Percentiles rank a stretch among this genome's conserved stretches.
These are phyloP conservation scores for Stichodactyla helianthus DNA, from an alignment of 64 coral and sea anemone genomes.

Conservation along the genomic window DNA sequence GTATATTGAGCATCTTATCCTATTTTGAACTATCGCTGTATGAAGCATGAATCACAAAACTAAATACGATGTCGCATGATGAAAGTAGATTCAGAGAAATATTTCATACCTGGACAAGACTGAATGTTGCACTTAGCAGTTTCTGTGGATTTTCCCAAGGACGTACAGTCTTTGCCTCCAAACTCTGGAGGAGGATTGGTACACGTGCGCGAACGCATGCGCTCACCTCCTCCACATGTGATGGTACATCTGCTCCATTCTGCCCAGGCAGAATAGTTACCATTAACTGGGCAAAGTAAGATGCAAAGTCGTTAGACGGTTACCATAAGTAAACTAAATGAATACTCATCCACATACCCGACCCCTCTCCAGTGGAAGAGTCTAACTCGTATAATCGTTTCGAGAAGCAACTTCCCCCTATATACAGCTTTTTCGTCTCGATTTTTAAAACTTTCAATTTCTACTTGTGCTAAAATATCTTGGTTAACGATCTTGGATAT, in stretches of 20 bases:
- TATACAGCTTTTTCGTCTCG: too few relatives aligned
- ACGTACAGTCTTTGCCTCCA: constrained; percentile 79
- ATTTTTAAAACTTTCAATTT: too few relatives aligned
- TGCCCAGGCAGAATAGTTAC: constrained; percentile 73
- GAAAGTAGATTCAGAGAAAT: neutral
- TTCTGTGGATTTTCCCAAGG: constrained; percentile 56
- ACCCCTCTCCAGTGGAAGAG: too few relatives aligned
- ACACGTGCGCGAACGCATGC: constrained; percentile 60
- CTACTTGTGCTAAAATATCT: too few relatives aligned
- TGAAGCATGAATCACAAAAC: neutral
- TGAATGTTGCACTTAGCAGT: constrained; percentile 60
- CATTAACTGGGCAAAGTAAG: constrained; percentile 52
- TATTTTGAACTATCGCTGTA: neutral
- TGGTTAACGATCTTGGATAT: too few relatives aligned
- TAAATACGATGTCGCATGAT: too few relatives aligned
- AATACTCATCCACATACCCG: too few relatives aligned
- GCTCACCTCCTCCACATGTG: constrained; percentile 78
- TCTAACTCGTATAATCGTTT: too few relatives aligned
- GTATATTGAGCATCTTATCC: too few relatives aligned
- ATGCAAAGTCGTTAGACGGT: too few relatives aligned
- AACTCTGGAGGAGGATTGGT: constrained; percentile 60
- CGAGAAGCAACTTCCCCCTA: too few relatives aligned
- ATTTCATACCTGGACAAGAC: constrained; percentile 60
- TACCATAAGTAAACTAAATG: too few relatives aligned
- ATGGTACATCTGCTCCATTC: constrained; percentile 76